Base-by-base conservation (phyloP, 2,797 vertebrate species). In the Enteromius trimaculatus region DNA sequence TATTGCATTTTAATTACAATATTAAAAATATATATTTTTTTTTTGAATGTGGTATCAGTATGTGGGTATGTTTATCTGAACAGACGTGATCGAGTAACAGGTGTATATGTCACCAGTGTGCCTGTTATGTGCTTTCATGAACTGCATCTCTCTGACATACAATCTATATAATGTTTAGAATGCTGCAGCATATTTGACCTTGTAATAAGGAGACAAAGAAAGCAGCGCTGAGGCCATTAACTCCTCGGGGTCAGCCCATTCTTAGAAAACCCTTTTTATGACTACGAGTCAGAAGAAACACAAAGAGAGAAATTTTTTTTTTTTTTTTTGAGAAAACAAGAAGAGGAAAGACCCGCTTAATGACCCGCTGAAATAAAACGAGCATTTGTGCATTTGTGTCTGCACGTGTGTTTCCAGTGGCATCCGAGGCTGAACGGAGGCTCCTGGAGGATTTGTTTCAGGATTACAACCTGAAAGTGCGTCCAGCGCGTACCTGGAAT, bases 391-490 rank as follows among this genome's bases (percentile, higher is more conserved):
- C n/a, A n/a, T 7, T 39, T 39, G 8, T 84, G 65, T 77, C 29
- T 14, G 14, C 51, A 10, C 55, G 21, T 53, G 39, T 55, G 75
- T 79, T 31, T 55, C 29, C 7, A 95, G 95, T 88, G 71, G 94
- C 92, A 37, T 95, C 95, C 1, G 84, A 87, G n/a, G 71, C 66
- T 7, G 88, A 89, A 60, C 81, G 77, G 7, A 74, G 29, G 26
- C 70, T 96, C 39, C 91, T 94, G 82, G 26, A 88, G 86, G 91
- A 92, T 76, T 85, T 96, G 16, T 95, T 96, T 71, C 1, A 92
- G 58, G 88, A 93, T 86, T 96, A 96, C 89, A 95, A 95, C 89
- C 86, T 94, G 90, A 96, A 96, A 84, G 95, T 96, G 47, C 85
- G 95, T 16, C 95, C 95, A 0, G 93, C 93, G n/a, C 88, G 17